Conservation (phyloP, 1,140 invertebrate species). For the Sycophila sp. region DNA sequence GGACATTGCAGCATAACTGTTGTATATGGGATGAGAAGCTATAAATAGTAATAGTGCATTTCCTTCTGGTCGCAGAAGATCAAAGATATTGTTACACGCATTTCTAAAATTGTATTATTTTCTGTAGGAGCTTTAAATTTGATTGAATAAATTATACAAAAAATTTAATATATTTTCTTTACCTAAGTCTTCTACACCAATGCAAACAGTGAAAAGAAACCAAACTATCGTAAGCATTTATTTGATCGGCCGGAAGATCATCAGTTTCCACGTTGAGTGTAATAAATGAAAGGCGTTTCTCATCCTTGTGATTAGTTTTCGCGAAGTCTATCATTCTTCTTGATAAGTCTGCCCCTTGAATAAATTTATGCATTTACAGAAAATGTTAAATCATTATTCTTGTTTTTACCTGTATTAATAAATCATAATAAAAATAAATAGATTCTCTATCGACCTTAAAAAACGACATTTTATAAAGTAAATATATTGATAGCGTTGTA, state of each 20-base stretch:
- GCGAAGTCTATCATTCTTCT: constrained; percentile 77
- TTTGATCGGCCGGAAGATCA: constrained; percentile 64
- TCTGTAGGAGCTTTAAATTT: too few species aligned
- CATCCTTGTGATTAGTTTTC: constrained; percentile 64
- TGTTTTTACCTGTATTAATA: too few species aligned
- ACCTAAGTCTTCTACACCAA: constrained; percentile 81
- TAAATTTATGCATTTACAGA: too few species aligned
- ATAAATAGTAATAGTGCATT: constrained; percentile 77
- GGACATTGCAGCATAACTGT: constrained; percentile 73
- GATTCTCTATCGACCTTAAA: too few species aligned
- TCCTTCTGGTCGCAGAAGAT: constrained; percentile 73
- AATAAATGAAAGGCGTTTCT: constrained; percentile 68
- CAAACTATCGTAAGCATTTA: constrained; percentile 74
- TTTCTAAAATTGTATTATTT: constrained; percentile 66
- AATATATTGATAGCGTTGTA: too few species aligned
- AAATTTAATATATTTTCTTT: too few species aligned
- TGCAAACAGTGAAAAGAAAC: constrained; percentile 86
- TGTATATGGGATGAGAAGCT: constrained; percentile 75
- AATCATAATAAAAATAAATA: too few species aligned
- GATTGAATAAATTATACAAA: too few species aligned
- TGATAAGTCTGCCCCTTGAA: constrained; percentile 75
- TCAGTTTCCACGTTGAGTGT: constrained; percentile 73
- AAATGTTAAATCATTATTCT: too few species aligned
- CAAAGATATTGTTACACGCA: constrained; percentile 74
- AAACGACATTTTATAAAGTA: too few species aligned